Evolutionary conservation across 2,888 invertebrate species (phyloP).

Genomic region (Ophion ellenae): DNA sequence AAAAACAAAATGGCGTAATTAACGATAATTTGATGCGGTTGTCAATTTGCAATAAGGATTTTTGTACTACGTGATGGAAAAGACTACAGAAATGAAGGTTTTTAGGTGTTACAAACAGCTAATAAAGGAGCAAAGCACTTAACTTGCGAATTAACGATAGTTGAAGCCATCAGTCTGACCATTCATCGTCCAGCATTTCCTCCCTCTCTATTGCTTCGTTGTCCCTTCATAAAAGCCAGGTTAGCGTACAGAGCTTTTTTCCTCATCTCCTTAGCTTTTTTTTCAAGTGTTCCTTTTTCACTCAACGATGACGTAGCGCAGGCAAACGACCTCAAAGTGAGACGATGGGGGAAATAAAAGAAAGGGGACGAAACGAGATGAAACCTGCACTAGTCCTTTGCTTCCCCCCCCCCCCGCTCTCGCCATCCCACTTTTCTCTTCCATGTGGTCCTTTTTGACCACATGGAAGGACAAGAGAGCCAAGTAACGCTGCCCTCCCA

Average conservation of each 20-base stretch:
- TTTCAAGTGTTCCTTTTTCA: conserved; percentile 64
- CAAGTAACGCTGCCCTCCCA: conserved; percentile 53
- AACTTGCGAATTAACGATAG: conserved; percentile 71
- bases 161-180: conserved; percentile 62
- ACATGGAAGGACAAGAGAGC: conserved; percentile 24
- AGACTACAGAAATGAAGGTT: too few species aligned
- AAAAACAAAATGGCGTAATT: conserved; percentile 8
- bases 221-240: conserved; percentile 43
- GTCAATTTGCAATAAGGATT: conserved; percentile 3
- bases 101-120: not conserved
- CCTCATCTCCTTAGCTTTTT: conserved; percentile 44
- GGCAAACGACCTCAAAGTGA: conserved; percentile 59
- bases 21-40: not conserved
- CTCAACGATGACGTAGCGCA: conserved; percentile 47
- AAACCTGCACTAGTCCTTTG: conserved; percentile 56
- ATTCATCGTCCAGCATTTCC: conserved; percentile 43
- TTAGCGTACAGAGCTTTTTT: conserved; percentile 53
- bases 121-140: conserved; percentile 65
- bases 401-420: conserved; percentile 41
- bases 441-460: conserved; percentile 34
- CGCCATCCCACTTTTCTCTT: conserved; percentile 18
- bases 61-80: not conserved
- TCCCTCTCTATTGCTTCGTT: conserved; percentile 44
- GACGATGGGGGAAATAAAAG: conserved; percentile 16
- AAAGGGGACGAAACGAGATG: conserved; percentile 41